Percentiles rank a stretch among this genome's conserved stretches.
These are phyloP conservation scores for Ceraclea dissimilis DNA, from an alignment of 2,888 invertebrate genomes.

Conservation along the genomic window DNA sequence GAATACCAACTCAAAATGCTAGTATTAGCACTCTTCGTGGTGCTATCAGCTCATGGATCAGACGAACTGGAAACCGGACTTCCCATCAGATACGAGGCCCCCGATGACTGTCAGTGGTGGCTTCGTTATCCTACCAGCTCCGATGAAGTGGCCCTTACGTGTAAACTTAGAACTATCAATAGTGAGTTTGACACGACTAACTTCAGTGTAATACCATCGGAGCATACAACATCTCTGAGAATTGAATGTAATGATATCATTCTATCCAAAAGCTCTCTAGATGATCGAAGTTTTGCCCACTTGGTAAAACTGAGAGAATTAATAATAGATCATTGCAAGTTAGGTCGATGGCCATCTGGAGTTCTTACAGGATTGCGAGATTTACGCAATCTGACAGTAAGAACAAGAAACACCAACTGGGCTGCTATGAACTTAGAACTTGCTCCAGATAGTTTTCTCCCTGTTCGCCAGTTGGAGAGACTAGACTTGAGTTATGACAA, in stretches of 20 bases:
- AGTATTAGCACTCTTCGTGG: conserved; percentile 11
- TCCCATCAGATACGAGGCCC: conserved; percentile 66
- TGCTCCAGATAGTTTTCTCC: conserved; percentile 68
- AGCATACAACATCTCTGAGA: conserved; percentile 70
- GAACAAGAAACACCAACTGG: conserved; percentile 79
- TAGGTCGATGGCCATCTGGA: conserved; percentile 73
- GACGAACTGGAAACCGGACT: conserved; percentile 14
- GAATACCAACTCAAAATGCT: conserved; percentile 14
- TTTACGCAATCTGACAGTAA: conserved; percentile 75
- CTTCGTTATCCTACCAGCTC: conserved; percentile 52
- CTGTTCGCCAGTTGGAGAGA: conserved; percentile 70
- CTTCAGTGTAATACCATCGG: conserved; percentile 78
- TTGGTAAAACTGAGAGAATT: conserved; percentile 72
- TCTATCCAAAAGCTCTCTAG: conserved; percentile 70
- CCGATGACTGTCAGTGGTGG: conserved; percentile 81
- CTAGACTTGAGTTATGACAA: conserved; percentile 83
- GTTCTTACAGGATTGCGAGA: conserved; percentile 73
- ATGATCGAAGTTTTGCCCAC: conserved; percentile 72
- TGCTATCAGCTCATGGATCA: conserved; percentile 11
- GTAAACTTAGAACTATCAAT: conserved; percentile 76
- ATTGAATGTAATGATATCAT: conserved; percentile 76
- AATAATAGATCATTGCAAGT: conserved; percentile 78
- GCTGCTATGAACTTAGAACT: conserved; percentile 78
- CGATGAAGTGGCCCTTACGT: conserved; percentile 69
- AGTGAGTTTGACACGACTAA: conserved; percentile 84